Percentiles rank a stretch among this genome's conserved stretches.
Conservation (phyloP, 92 coral and sea anemone species). For the Palythoa heliodiscus region DNA sequence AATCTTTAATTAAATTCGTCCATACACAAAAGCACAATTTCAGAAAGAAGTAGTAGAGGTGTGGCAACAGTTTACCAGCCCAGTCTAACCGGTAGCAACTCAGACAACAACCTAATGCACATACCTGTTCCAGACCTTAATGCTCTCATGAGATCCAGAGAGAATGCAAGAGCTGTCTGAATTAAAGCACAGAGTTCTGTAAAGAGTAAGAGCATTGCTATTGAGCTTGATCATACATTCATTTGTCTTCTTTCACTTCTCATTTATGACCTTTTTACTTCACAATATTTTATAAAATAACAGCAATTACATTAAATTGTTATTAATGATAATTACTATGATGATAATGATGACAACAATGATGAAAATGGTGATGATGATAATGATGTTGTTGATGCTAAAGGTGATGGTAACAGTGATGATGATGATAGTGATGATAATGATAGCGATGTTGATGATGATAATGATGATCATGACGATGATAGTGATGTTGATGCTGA, state of each 20-base stretch:
- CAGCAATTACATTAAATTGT: not conserved
- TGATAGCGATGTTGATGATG: not conserved
- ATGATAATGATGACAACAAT: not conserved
- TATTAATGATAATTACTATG: not conserved
- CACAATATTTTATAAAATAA: not conserved
- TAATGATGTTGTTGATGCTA: too few relatives aligned
- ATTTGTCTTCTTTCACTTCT: not conserved
- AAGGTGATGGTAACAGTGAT: not conserved
- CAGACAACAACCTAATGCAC: not conserved
- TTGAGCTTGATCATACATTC: not conserved
- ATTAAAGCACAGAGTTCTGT: conserved; percentile 86
- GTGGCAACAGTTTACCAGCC: too few relatives aligned
- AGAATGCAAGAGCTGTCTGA: conserved; percentile 87
- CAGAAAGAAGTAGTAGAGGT: too few relatives aligned
- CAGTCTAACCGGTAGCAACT: too few relatives aligned
- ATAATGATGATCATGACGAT: not conserved
- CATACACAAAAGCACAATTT: too few relatives aligned
- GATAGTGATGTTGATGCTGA: not conserved
- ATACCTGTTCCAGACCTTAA: conserved; percentile 98
- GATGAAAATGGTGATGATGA: not conserved
- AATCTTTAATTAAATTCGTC: too few relatives aligned
- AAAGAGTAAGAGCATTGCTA: not conserved
- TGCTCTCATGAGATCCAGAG: conserved; percentile 92
- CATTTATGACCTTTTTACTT: too few relatives aligned
- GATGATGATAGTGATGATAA: not conserved